Evolutionary conservation across 1,140 invertebrate genomes (phyloP).

Genomic region (Cecropterus lyciades): DNA sequence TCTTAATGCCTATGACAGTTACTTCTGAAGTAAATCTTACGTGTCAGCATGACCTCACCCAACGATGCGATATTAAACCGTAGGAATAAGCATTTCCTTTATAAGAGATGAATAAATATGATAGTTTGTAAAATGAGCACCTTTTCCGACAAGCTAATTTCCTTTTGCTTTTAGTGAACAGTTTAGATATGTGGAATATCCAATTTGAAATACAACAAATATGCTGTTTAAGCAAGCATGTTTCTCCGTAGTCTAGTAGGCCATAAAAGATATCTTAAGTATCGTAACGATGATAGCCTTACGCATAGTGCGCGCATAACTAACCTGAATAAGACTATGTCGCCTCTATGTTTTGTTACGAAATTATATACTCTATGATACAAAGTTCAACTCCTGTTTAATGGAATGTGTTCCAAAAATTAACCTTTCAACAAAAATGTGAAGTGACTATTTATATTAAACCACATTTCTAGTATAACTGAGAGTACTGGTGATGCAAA

Average conservation of each 20-base stretch:
- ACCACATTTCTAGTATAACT: no score
- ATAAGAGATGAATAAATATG: not conserved
- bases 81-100: not conserved
- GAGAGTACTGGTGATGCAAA: no score
- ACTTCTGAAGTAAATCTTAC: conserved; percentile 1
- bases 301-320: conserved; percentile 4
- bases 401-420: no score
- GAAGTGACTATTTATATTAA: no score
- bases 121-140: conserved; percentile 12
- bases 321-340: not conserved
- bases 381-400: no score
- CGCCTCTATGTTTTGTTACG: no score
- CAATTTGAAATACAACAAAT: conserved; percentile 26
- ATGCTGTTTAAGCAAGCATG: conserved; percentile 7
- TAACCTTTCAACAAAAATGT: no score
- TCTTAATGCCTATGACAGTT: conserved; percentile 6
- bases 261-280: conserved; percentile 23
- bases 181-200: conserved; percentile 21
- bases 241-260: conserved; percentile 6
- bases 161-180: conserved; percentile 38
- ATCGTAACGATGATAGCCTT: conserved; percentile 7
- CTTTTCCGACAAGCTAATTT: conserved; percentile 25
- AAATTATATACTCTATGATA: no score
- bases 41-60: conserved; percentile 6
- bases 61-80: not conserved